These are phyloP conservation scores for Neotoma lepida DNA, from an alignment of 2,113 vertebrate genomes.

Conservation along the genomic window DNA sequence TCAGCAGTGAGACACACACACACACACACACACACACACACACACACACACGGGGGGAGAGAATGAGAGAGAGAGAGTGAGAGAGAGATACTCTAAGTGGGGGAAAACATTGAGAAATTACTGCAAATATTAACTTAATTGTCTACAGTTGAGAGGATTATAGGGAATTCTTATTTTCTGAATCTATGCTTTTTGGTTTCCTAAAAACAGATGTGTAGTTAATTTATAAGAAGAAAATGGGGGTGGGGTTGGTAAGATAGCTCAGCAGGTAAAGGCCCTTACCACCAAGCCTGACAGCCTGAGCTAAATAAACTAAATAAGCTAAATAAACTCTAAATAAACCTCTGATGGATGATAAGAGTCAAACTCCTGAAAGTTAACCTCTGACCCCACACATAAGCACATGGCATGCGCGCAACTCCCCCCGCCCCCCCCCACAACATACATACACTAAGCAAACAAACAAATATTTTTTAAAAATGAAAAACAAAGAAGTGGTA, in stretches of 20 bases:
- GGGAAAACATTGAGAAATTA: constrained; percentile 6
- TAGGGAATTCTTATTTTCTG: background rate
- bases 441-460: background rate
- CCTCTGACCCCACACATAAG: background rate
- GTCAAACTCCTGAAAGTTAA: background rate
- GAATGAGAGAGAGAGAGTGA: background rate
- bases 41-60: background rate
- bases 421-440: background rate
- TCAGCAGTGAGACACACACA: background rate
- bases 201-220: background rate
- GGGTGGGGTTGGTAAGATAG: background rate
- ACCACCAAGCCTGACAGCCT: background rate
- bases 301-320: too few relatives aligned
- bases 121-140: background rate
- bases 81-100: background rate
- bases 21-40: background rate
- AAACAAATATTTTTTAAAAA: background rate
- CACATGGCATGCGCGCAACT: accelerated
- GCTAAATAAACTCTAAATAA: too few relatives aligned
- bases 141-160: background rate
- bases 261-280: background rate
- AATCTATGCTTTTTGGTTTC: background rate
- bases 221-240: background rate
- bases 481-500: background rate
- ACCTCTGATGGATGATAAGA: background rate